These are phyloP conservation scores for Solenopsis fugax DNA, from an alignment of 1,140 invertebrate genomes.

Conservation along the genomic window DNA sequence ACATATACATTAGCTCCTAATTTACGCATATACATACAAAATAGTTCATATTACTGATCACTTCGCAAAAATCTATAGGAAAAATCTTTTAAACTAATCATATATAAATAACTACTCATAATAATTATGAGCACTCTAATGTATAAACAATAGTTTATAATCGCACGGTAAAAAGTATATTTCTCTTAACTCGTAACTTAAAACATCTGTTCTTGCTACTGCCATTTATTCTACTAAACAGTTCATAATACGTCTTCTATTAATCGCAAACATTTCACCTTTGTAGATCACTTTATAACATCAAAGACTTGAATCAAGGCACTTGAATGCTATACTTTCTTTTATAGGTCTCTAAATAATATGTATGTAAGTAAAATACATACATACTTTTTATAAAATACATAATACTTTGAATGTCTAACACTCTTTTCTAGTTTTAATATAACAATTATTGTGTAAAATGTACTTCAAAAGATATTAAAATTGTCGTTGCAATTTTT, in stretches of 20 bases:
- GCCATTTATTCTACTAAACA: background rate
- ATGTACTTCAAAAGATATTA: conserved; percentile 69
- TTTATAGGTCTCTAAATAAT: conserved; percentile 5
- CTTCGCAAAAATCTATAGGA: conserved; percentile 45
- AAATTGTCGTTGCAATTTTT: conserved; percentile 31
- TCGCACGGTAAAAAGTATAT: background rate
- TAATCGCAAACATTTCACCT: conserved; percentile 2
- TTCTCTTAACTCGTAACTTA: conserved; percentile 12
- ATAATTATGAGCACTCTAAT: conserved; percentile 41
- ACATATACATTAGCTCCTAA: conserved; percentile 24
- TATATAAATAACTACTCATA: conserved; percentile 44
- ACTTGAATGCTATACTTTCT: conserved; percentile 52
- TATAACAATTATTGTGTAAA: conserved; percentile 64
- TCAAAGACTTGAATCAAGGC: conserved; percentile 62
- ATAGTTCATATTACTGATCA: conserved; percentile 70
- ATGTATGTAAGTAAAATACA: conserved; percentile 40
- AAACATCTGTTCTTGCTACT: background rate
- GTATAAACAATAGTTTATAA: conserved; percentile 21
- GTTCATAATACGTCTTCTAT: background rate
- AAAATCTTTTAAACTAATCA: conserved; percentile 8
- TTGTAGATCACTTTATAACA: background rate
- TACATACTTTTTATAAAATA: conserved; percentile 44
- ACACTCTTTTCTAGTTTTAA: conserved; percentile 7
- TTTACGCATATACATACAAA: conserved; percentile 66
- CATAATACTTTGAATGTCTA: conserved; percentile 38